phyloP scores from a whole-genome alignment of 2,888 invertebrate genomes.

The Tachina grossa region DNA sequence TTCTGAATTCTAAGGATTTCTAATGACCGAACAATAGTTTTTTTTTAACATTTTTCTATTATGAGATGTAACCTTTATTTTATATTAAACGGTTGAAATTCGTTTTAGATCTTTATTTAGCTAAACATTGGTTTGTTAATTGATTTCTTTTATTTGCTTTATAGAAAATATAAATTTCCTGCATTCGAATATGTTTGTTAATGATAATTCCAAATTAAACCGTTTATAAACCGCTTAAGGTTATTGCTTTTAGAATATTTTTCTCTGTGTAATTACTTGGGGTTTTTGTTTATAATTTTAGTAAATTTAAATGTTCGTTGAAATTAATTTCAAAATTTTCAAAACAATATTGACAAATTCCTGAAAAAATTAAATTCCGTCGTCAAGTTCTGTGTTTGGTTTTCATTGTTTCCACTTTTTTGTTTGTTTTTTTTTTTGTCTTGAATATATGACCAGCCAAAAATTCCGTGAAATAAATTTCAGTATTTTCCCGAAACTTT shows the following conservation, averaged over 20 bases:
- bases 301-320: background rate
- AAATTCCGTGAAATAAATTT: conserved; percentile 37
- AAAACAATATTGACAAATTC: conserved; percentile 14
- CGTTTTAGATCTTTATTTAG: too few species aligned
- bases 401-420: background rate
- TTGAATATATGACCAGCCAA: conserved; percentile 29
- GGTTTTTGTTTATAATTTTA: background rate
- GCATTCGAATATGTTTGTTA: background rate
- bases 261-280: conserved; percentile 4
- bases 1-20: too few species aligned
- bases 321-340: conserved; percentile 15
- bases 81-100: too few species aligned
- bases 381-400: conserved; percentile 14
- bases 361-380: conserved; percentile 9
- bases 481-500: background rate
- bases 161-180: too few species aligned
- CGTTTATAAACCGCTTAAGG: background rate
- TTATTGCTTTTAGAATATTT: background rate
- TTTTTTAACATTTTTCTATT: too few species aligned
- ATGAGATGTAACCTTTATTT: too few species aligned
- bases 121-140: too few species aligned
- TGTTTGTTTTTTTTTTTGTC: conserved; percentile 22
- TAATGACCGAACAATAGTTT: too few species aligned
- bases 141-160: too few species aligned
- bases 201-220: background rate